These are phyloP conservation scores for Ferrisia virgata DNA, from an alignment of 2,888 invertebrate species.

Conservation along the genomic window DNA sequence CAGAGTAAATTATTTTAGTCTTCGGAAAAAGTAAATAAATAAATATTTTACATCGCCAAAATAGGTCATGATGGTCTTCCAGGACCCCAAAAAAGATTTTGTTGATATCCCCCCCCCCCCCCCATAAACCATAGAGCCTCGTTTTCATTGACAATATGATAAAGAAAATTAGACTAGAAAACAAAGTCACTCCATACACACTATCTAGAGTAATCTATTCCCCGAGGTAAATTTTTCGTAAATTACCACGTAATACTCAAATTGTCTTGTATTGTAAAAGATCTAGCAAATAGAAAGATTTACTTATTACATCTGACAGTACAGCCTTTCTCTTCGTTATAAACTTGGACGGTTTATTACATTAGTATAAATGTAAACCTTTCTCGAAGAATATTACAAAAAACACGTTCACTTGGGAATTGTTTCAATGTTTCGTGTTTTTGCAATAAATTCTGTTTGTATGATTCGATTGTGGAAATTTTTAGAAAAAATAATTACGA, in stretches of 20 bases:
- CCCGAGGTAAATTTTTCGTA: background rate
- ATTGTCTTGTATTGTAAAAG: background rate
- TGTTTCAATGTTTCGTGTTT: background rate
- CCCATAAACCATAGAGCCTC: too few species aligned
- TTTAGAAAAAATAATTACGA: too few species aligned
- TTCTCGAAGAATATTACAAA: background rate
- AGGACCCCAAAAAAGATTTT: too few species aligned
- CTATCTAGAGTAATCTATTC: background rate
- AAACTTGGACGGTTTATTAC: background rate
- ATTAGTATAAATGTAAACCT: background rate
- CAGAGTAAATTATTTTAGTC: too few species aligned
- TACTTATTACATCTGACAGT: background rate
- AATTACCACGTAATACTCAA: background rate
- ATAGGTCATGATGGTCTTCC: too few species aligned
- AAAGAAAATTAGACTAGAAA: too few species aligned
- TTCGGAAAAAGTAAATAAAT: too few species aligned
- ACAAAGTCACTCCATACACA: background rate
- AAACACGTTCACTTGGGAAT: background rate
- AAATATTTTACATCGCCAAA: too few species aligned
- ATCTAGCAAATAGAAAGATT: background rate
- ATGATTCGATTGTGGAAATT: background rate
- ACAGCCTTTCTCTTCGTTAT: background rate
- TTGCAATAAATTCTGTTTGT: background rate
- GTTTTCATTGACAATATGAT: too few species aligned
- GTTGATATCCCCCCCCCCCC: too few species aligned